A percentile compares a stretch with the other conserved stretches of the same genome.
These are phyloP conservation scores for Trichonephila clavipes DNA, from an alignment of 1,140 invertebrate genomes.

Conservation along the genomic window DNA sequence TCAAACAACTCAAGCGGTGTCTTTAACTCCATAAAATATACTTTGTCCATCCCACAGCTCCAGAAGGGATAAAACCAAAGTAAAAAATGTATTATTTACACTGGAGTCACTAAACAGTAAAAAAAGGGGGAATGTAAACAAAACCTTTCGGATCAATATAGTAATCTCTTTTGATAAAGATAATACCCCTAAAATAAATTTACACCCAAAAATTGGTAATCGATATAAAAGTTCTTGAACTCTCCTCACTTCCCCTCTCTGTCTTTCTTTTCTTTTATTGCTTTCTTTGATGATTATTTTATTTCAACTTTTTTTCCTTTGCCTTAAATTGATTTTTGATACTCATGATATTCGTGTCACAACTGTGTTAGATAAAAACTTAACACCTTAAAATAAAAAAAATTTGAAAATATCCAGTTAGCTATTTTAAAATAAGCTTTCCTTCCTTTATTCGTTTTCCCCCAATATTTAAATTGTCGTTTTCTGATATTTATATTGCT, in stretches of 20 bases:
- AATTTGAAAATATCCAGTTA: neutral
- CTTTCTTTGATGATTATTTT: neutral
- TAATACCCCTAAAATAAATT: conserved; percentile 58
- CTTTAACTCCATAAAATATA: neutral
- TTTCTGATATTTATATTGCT: neutral
- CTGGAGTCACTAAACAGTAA: neutral
- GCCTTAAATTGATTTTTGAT: conserved; percentile 48
- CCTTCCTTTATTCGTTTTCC: neutral
- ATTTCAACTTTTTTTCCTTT: neutral
- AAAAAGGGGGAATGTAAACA: neutral
- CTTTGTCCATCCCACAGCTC: neutral
- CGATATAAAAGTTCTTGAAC: conserved; percentile 49
- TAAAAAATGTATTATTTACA: neutral
- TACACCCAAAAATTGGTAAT: conserved; percentile 59
- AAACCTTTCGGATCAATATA: conserved; percentile 42
- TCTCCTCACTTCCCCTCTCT: neutral
- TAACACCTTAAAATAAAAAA: conserved; percentile 36
- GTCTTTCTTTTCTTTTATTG: neutral
- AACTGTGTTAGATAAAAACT: neutral
- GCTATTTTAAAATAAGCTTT: neutral
- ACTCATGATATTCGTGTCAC: conserved; percentile 2
- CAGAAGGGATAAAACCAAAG: neutral
- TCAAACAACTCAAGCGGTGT: neutral
- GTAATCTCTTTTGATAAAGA: conserved; percentile 54
- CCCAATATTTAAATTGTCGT: neutral